phyloP scores from a whole-genome alignment of 2,888 invertebrate genomes.

The Drosophila tanythrix region DNA sequence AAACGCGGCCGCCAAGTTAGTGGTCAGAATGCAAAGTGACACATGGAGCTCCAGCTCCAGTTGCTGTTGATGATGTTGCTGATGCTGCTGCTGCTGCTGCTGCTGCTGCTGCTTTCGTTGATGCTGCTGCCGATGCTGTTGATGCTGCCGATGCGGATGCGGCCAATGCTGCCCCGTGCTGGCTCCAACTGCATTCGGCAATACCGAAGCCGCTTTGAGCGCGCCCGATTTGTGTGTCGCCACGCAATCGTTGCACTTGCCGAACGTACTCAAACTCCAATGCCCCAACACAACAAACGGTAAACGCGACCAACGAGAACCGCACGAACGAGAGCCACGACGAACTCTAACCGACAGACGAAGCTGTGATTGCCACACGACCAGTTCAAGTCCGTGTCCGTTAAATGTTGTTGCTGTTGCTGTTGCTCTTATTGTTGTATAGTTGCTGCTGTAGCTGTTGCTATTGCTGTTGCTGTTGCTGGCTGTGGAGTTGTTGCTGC shows the following conservation, averaged over 20 bases:
- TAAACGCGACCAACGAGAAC: constrained; percentile 46
- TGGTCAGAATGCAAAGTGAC: constrained; percentile 84
- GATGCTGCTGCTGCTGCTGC: constrained; percentile 30
- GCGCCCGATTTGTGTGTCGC: constrained; percentile 40
- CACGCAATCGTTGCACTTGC: constrained; percentile 52
- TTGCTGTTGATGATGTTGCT: constrained; percentile 41
- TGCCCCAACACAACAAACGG: constrained; percentile 6
- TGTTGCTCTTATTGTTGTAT: constrained; percentile 23
- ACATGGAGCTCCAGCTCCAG: constrained; percentile 70
- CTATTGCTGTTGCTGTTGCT: constrained; percentile 21
- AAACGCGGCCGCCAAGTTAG: constrained; percentile 84
- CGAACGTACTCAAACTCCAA: constrained; percentile 31
- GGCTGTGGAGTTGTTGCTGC: constrained; percentile 24
- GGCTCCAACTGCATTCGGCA: constrained; percentile 59
- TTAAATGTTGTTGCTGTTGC: constrained; percentile 11
- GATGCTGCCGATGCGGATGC: constrained; percentile 40
- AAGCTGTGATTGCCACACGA: constrained; percentile 42
- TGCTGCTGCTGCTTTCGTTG: constrained; percentile 30
- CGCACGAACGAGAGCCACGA: constrained; percentile 32
- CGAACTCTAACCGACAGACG: constrained; percentile 39
- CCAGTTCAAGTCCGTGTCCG: constrained; percentile 39
- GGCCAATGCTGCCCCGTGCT: constrained; percentile 50
- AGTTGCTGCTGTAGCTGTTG: constrained; percentile 19
- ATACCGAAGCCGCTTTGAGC: constrained; percentile 59
- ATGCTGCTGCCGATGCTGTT: constrained; percentile 29